Percentiles rank a stretch among this genome's conserved stretches.
These are phyloP conservation scores for Tachysurus vachellii DNA, from an alignment of 2,113 vertebrate genomes.

Conservation along the genomic window DNA sequence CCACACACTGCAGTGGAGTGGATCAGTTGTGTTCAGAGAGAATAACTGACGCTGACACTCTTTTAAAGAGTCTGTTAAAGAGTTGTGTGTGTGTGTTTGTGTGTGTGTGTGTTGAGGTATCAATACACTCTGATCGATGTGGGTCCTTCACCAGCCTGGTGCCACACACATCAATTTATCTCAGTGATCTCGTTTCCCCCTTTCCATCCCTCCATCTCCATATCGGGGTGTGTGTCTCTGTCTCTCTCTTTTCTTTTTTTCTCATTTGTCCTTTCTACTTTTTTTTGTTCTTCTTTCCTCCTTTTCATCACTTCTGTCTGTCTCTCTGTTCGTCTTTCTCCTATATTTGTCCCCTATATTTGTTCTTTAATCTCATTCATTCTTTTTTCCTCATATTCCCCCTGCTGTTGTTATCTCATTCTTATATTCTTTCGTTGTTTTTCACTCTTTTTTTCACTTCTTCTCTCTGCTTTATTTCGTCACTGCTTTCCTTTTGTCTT, in stretches of 20 bases:
- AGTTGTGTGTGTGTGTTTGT: background rate
- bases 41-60: constrained; percentile 1
- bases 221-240: background rate
- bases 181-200: background rate
- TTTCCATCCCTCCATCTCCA: background rate
- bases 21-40: background rate
- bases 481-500: background rate
- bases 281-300: background rate
- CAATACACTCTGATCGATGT: constrained; percentile 10
- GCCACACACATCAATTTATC: constrained; percentile 20
- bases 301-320: background rate
- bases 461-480: background rate
- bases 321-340: background rate
- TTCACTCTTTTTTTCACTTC: background rate
- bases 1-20: background rate
- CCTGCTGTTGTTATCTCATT: background rate
- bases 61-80: constrained; percentile 6
- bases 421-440: background rate
- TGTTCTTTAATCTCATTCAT: background rate
- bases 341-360: background rate
- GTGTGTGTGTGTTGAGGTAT: constrained; percentile 9
- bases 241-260: background rate
- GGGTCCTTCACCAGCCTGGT: constrained; percentile 10
- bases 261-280: background rate
- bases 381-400: background rate